These are phyloP conservation scores for Drosophila quadrilineata DNA, from an alignment of 1,140 invertebrate species.

Conservation along the genomic window DNA sequence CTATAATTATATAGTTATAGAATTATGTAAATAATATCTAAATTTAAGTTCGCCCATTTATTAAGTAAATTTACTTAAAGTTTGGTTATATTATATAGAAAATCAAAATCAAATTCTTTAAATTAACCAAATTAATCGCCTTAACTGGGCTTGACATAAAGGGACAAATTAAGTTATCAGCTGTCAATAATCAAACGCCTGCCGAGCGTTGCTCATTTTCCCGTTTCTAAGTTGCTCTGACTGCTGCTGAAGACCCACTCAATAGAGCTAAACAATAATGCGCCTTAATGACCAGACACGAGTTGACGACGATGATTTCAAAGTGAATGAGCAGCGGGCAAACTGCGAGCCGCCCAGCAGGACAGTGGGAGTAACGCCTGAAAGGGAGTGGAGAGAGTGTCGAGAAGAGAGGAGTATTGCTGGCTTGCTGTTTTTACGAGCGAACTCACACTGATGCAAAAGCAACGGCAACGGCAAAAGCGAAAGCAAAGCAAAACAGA, in stretches of 20 bases:
- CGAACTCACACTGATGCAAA: constrained; percentile 26
- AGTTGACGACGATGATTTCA: constrained; percentile 31
- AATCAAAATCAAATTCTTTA: too few species aligned
- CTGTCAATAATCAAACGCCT: constrained; percentile 47
- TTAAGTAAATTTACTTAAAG: too few species aligned
- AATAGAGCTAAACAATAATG: constrained; percentile 51
- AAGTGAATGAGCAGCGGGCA: neutral
- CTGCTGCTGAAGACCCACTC: too few species aligned
- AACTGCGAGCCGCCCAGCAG: too few species aligned
- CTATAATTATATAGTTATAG: neutral
- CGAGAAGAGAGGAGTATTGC: constrained; percentile 17
- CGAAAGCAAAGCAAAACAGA: too few species aligned
- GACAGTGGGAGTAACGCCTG: too few species aligned
- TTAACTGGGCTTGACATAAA: neutral
- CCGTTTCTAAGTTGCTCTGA: too few species aligned
- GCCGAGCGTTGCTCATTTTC: neutral
- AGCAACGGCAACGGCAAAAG: too few species aligned
- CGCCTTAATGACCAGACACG: constrained; percentile 53
- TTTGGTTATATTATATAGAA: too few species aligned
- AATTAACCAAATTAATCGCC: constrained; percentile 21
- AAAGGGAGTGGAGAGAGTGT: constrained; percentile 6
- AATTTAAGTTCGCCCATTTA: neutral
- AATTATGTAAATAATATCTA: neutral
- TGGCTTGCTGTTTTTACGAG: constrained; percentile 67
- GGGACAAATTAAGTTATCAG: constrained; percentile 47